Evolutionary conservation across 2,888 invertebrate species (phyloP).

Genomic region (Caradrina clavipalpis): DNA sequence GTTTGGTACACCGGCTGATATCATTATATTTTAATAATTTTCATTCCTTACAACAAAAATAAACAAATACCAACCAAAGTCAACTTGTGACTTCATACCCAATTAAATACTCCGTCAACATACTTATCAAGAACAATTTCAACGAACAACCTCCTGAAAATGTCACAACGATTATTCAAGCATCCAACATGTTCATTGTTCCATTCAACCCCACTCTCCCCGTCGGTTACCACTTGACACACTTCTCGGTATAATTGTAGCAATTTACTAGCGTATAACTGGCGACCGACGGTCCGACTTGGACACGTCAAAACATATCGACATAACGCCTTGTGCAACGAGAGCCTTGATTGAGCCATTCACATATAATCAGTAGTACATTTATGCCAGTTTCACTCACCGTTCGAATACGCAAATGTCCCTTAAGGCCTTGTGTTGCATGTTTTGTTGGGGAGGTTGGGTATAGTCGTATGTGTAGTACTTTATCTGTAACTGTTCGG

Average conservation of each 20-base stretch:
- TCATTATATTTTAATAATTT: too few species aligned
- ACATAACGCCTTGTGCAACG: conserved; percentile 82
- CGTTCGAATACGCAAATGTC: conserved; percentile 69
- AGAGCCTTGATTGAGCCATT: conserved; percentile 84
- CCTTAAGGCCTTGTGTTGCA: conserved; percentile 72
- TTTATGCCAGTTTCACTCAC: conserved; percentile 80
- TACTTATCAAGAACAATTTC: conserved; percentile 4
- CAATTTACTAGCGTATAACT: conserved; percentile 79
- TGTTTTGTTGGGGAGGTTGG: conserved; percentile 11
- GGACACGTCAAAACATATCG: conserved; percentile 88
- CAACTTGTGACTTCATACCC: neutral
- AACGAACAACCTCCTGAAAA: conserved; percentile 18
- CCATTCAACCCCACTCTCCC: conserved; percentile 70
- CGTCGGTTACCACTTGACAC: conserved; percentile 82
- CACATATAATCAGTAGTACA: conserved; percentile 80
- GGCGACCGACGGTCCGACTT: conserved; percentile 71
- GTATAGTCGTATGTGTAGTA: conserved; percentile 3
- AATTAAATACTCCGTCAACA: conserved; percentile 27
- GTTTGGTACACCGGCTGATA: too few species aligned
- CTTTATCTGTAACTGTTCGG: neutral
- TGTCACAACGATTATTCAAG: conserved; percentile 38
- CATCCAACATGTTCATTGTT: conserved; percentile 37
- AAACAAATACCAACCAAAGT: too few species aligned
- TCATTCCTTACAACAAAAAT: too few species aligned
- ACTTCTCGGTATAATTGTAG: conserved; percentile 87